These are phyloP conservation scores for Galemys pyrenaicus DNA, from an alignment of 2,113 vertebrate species.

Conservation along the genomic window DNA sequence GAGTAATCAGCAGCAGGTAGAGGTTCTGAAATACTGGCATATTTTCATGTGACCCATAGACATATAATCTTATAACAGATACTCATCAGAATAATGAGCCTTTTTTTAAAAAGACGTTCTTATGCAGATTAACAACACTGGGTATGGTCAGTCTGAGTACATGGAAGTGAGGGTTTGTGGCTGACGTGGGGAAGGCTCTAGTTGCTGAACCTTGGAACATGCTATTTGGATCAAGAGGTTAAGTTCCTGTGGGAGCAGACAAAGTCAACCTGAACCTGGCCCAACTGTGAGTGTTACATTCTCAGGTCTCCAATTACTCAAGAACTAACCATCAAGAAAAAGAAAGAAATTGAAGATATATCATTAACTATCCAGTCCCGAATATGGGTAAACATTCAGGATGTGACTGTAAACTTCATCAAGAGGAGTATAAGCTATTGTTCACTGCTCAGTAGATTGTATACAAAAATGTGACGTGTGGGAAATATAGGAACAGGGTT, in stretches of 20 bases:
- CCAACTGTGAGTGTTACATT: neutral
- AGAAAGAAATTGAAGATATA: neutral
- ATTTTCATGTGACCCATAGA: neutral
- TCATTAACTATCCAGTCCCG: neutral
- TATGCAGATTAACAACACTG: neutral
- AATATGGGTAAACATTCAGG: neutral
- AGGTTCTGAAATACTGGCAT: neutral
- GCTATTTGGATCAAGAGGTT: neutral
- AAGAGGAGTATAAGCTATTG: neutral
- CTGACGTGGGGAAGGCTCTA: neutral
- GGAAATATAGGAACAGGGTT: neutral
- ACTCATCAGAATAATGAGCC: neutral
- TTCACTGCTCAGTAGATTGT: neutral
- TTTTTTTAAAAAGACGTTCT: neutral
- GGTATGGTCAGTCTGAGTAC: neutral
- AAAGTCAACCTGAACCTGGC: neutral
- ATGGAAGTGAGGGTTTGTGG: neutral
- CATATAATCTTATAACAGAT: neutral
- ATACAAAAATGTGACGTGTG: neutral
- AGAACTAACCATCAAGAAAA: neutral
- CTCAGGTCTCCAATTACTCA: neutral
- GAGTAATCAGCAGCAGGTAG: neutral
- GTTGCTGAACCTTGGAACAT: accelerated
- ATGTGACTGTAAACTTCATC: neutral
- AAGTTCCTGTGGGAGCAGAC: neutral